Conservation (phyloP, 2,113 vertebrate genomes). For the Tauraco erythrolophus region DNA sequence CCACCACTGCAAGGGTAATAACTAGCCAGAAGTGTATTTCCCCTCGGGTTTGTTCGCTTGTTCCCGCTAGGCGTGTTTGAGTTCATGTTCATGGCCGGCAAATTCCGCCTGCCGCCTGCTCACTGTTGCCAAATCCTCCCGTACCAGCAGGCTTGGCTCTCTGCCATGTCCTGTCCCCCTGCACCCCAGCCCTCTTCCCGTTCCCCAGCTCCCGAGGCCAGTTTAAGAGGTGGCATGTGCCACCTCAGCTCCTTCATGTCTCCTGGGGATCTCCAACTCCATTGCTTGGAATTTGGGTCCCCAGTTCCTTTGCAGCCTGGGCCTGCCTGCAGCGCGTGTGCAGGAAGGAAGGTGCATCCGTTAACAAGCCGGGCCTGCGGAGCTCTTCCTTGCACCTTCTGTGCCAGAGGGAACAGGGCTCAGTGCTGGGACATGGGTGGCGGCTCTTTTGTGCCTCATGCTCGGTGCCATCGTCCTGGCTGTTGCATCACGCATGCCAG, state of each 20-base stretch:
- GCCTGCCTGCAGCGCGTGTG: fast-evolving
- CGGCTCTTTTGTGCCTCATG: neutral
- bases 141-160: neutral
- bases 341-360: neutral
- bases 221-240: neutral
- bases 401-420: neutral
- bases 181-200: neutral
- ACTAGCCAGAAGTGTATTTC: fast-evolving
- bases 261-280: neutral
- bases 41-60: neutral
- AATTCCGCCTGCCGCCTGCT: neutral
- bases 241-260: neutral
- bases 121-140: neutral
- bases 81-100: neutral
- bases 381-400: neutral
- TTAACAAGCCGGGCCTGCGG: fast-evolving
- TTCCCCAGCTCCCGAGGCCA: neutral
- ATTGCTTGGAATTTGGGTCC: neutral
- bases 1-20: neutral
- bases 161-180: neutral
- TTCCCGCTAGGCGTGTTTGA: neutral
- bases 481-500: fast-evolving
- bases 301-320: neutral
- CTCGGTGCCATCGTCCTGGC: fast-evolving
- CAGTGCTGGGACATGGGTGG: neutral